phyloP scores from a whole-genome alignment of 2,113 vertebrate species.

The Chloroceryle aenea region DNA sequence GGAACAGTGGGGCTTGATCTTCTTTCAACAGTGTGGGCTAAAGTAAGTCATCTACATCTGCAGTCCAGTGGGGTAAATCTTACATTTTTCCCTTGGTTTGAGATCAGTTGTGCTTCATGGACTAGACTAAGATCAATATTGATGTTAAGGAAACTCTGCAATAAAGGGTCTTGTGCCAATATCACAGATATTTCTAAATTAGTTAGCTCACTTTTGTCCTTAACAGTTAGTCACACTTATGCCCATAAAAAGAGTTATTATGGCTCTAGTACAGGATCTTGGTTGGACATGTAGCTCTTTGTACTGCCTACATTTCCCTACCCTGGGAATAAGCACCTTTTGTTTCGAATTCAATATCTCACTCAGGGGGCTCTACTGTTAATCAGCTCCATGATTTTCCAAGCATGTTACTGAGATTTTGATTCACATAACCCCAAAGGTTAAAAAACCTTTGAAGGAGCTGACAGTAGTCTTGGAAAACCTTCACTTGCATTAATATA shows the following conservation, averaged over 20 bases:
- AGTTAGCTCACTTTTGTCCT: background rate
- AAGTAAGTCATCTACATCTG: background rate
- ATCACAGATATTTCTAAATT: background rate
- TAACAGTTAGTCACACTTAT: background rate
- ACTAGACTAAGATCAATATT: background rate
- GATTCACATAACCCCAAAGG: background rate
- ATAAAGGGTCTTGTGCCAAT: background rate
- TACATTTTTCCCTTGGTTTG: accelerated
- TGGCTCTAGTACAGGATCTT: background rate
- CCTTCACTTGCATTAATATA: background rate
- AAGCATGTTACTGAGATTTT: background rate
- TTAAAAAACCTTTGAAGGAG: background rate
- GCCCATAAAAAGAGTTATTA: background rate
- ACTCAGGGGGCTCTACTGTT: background rate
- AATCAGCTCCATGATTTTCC: background rate
- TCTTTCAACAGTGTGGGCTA: background rate
- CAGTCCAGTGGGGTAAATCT: background rate
- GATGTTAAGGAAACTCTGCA: background rate
- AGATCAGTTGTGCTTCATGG: background rate
- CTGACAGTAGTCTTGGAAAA: background rate
- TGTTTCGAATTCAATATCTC: background rate
- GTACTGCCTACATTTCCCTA: background rate
- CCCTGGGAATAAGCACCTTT: background rate
- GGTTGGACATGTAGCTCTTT: background rate
- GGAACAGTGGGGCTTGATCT: background rate